Evolutionary conservation across 2,113 vertebrate genomes (phyloP), one percentile per base, ranked within the genome.

Genomic region (Misgurnus mizolepis): DNA sequence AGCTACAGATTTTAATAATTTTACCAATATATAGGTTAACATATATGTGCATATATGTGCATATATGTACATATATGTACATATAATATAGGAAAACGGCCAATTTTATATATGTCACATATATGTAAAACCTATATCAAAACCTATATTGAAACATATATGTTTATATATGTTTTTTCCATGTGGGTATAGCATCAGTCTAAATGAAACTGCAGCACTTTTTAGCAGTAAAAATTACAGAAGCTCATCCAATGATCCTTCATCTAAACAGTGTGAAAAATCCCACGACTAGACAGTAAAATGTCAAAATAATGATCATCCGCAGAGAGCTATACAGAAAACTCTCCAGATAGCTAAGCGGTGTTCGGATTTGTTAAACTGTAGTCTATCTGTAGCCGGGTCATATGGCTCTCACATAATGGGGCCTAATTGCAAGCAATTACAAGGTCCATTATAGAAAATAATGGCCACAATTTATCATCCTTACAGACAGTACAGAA

Each of bases 401-500:
- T 83, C 82, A 79, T 68, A 69, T 75, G 64, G 55, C 82, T 67
- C 47, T 61, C 70, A 43, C 82, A 79, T 83, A 83, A 83, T 79
- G 60, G 70, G 55, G 39, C 77, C 18, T 83, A 75, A 83, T 83
- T 83, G 71, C 76, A 79, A 55, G 76, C 82, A 83, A 83, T 83
- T 83, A 83, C 77, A 83, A 72, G 77, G 53, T 83, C 82, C 77
- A 79, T 83, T 83, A 83, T 79, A 73, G 65, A 74, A 83, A 79
- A 75, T 79, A 83, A 83, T 83, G 70, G 70, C 64, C 55, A 75
- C 77, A 41, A 75, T 83, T 79, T 74, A 83, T 83, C 77, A 83
- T 83, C 64, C 64, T 68, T 17, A 4, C 69, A 79, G 81, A 83
- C 82, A 64, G 68, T 67, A 39, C 22, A 6, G 65, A 50, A 47